These are phyloP conservation scores for Rhadinocentrus ornatus DNA, from an alignment of 2,797 vertebrate species.

Conservation along the genomic window DNA sequence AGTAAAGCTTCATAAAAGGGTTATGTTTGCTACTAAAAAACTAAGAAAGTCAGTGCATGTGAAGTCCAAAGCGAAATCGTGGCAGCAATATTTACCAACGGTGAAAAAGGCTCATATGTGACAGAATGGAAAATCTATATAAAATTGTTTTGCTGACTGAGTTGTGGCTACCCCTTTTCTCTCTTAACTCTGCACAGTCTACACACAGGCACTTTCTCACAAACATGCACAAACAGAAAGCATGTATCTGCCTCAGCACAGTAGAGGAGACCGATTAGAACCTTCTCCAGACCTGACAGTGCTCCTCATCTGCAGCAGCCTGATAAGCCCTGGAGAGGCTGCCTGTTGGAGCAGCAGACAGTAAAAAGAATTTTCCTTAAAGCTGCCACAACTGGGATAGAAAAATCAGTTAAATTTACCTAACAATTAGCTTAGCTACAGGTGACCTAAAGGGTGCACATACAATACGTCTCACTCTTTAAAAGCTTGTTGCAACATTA, in stretches of 20 bases:
- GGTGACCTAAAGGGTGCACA: constrained; percentile 27
- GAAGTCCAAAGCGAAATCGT: constrained; percentile 32
- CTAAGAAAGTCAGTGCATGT: constrained; percentile 17
- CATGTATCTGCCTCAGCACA: constrained; percentile 62
- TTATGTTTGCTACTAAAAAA: constrained; percentile 11
- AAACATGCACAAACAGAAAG: constrained; percentile 34
- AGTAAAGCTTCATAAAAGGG: neutral
- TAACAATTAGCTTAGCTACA: constrained; percentile 62
- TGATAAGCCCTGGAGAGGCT: constrained; percentile 75
- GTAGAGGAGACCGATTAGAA: constrained; percentile 78
- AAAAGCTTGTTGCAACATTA: constrained; percentile 43
- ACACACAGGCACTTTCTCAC: constrained; percentile 6
- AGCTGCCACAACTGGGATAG: constrained; percentile 46
- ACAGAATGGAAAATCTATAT: constrained; percentile 25
- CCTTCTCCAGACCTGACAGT: constrained; percentile 70
- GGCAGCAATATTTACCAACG: constrained; percentile 27
- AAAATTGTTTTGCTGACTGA: constrained; percentile 47
- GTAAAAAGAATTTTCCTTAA: constrained; percentile 19
- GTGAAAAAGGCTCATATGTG: constrained; percentile 25
- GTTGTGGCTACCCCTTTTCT: constrained; percentile 29
- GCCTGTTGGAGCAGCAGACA: constrained; percentile 50
- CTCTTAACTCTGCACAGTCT: constrained; percentile 15
- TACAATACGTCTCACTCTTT: constrained; percentile 53
- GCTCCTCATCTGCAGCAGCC: constrained; percentile 76
- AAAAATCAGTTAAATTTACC: constrained; percentile 72